phyloP scores from a whole-genome alignment of 2,888 invertebrate species.

The Drosophila maculinotata region DNA sequence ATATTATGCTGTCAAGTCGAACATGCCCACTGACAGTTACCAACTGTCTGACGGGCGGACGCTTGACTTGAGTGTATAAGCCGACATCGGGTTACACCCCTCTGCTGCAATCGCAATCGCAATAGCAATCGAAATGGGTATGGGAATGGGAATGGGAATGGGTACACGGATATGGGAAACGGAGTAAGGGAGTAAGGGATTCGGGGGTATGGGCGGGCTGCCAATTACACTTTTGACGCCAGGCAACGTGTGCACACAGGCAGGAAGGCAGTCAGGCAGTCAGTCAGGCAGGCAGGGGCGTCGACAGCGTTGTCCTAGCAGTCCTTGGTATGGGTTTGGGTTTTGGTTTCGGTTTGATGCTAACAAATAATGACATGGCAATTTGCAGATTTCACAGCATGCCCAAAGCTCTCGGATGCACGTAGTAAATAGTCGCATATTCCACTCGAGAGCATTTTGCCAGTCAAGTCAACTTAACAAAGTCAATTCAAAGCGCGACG shows the following conservation, averaged over 20 bases:
- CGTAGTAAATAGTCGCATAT: slow-evolving; percentile 56
- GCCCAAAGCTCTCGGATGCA: slow-evolving; percentile 41
- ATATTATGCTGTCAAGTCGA: slow-evolving; percentile 82
- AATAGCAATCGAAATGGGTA: slow-evolving; percentile 14
- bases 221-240: slow-evolving; percentile 83
- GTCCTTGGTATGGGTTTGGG: neutral
- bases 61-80: slow-evolving; percentile 75
- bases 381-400: slow-evolving; percentile 84
- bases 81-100: slow-evolving; percentile 66
- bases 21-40: slow-evolving; percentile 79
- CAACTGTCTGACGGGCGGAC: slow-evolving; percentile 71
- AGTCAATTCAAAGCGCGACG: slow-evolving; percentile 75
- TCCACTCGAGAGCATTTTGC: slow-evolving; percentile 40
- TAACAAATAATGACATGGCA: slow-evolving; percentile 84
- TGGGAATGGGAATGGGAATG: slow-evolving; percentile 4
- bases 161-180: neutral
- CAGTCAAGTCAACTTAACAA: slow-evolving; percentile 73
- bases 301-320: slow-evolving; percentile 39
- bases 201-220: slow-evolving; percentile 66
- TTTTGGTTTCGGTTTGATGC: slow-evolving; percentile 70
- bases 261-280: no score
- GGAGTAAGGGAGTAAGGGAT: neutral
- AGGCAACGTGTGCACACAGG: slow-evolving; percentile 12
- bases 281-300: slow-evolving; percentile 36
- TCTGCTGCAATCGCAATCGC: slow-evolving; percentile 29